phyloP scores from a whole-genome alignment of 2,888 invertebrate species.

The Tanypteryx hageni region DNA sequence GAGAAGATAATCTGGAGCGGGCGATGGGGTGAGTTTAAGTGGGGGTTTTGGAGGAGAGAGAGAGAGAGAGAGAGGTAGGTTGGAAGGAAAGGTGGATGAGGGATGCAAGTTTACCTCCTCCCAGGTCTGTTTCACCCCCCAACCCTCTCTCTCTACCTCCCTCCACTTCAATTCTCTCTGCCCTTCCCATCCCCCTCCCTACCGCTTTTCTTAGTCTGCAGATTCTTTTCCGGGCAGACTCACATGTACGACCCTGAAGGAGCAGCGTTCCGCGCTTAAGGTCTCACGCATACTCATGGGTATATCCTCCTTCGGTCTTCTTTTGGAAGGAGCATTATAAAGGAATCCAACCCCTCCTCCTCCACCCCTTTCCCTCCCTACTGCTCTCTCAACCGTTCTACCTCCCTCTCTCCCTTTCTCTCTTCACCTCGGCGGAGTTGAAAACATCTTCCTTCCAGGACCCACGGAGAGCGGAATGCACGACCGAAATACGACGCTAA shows the following conservation, averaged over 20 bases:
- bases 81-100: too few relatives aligned
- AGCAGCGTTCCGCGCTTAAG: not conserved
- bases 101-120: too few relatives aligned
- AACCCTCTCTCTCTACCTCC: too few relatives aligned
- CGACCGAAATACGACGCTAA: constrained; percentile 4
- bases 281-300: not conserved
- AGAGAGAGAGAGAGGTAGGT: too few relatives aligned
- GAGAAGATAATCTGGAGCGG: constrained; percentile 13
- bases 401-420: too few relatives aligned
- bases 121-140: too few relatives aligned
- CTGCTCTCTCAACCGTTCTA: too few relatives aligned
- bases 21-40: not conserved
- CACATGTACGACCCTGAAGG: constrained; percentile 18
- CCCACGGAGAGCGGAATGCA: not conserved
- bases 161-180: too few relatives aligned
- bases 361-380: too few relatives aligned
- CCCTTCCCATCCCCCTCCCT: too few relatives aligned
- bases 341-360: constrained; percentile 4
- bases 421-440: too few relatives aligned
- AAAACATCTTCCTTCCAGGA: not conserved
- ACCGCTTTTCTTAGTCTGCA: not conserved
- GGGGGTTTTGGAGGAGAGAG: not conserved
- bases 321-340: not conserved
- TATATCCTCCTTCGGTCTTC: not conserved
- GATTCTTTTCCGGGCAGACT: constrained; percentile 1